Conservation (phyloP, 2,113 vertebrate species). For the Microtus ochrogaster region DNA sequence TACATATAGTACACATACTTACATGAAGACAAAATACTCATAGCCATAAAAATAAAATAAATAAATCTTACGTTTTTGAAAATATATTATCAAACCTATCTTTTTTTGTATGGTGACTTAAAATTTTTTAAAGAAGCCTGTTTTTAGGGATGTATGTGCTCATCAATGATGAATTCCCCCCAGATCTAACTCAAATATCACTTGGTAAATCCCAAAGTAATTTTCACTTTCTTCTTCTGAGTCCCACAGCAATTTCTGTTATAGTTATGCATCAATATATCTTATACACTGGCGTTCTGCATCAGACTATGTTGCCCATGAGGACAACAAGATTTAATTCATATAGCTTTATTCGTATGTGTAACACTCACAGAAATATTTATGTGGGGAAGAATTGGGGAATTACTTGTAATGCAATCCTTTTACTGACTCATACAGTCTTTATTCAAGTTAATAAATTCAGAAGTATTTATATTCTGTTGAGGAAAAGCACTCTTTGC, state of each 20-base stretch:
- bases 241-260: not conserved
- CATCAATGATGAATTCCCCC: not conserved
- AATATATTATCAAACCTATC: not conserved
- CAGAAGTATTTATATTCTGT: conserved; percentile 39
- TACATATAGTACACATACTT: not conserved
- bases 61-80: not conserved
- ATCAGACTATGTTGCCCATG: not conserved
- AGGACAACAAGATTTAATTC: not conserved
- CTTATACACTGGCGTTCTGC: not conserved
- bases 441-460: conserved; percentile 12
- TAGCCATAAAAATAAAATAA: not conserved
- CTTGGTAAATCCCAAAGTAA: not conserved
- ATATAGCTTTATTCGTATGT: not conserved
- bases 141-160: not conserved
- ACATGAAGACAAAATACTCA: not conserved
- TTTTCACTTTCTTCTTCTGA: not conserved
- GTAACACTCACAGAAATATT: not conserved
- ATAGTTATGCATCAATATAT: not conserved
- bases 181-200: conserved; percentile 37
- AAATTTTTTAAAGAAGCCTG: not conserved
- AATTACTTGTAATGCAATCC: conserved; percentile 9
- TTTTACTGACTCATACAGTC: not conserved
- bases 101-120: not conserved
- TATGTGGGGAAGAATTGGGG: not conserved
- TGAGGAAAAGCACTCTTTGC: not conserved